Evolutionary conservation across 2,888 invertebrate genomes (phyloP), one percentile per base, ranked within the genome.

Genomic region (Diaprepes abbreviatus): DNA sequence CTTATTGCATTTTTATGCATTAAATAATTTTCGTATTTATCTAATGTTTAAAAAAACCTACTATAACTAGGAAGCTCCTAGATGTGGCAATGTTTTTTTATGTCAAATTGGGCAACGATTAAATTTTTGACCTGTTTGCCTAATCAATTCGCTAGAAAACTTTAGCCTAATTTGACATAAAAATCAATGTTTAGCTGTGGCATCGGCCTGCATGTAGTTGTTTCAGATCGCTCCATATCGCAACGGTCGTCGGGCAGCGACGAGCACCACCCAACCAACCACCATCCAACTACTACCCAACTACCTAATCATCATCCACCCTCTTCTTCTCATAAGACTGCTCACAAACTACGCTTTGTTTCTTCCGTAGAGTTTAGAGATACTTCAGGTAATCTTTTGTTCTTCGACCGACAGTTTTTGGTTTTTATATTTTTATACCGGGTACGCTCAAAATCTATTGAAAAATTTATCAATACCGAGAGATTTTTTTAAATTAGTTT

Each of bases 351-450:
- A 74, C 89, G 93, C 76, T 93, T 93, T 85, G 92, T 93, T 65
- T 90, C 93, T 73, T 93, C 93, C 50, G 93, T 94, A 78, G 93
- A 93, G 83, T 91, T 91, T 84, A 92, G 91, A 81, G 89, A 92
- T 82, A 91, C 91, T 72, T 91, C 93, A 84, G 91, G 91, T 91
- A 88, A 83, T 73, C 66, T 62, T 65, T 58, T 16, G 28, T 38
- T 57, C 24, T 40, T 57, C 5, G 28, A 35, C 17, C 38, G 10
- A 21, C n/a, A 12, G n/a, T 52, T 52, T 6, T 28, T 31, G 28
- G n/a, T n/a, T n/a, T n/a, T n/a, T n/a, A n/a, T n/a, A n/a, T n/a
- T n/a, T n/a, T n/a, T n/a, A n/a, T n/a, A n/a, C n/a, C n/a, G n/a
- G n/a, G n/a, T n/a, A n/a, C n/a, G n/a, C n/a, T n/a, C n/a, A n/a